Percentiles rank a stretch among this genome's conserved stretches.
Conservation (phyloP, 2,113 vertebrate genomes). For the Ictalurus furcatus region DNA sequence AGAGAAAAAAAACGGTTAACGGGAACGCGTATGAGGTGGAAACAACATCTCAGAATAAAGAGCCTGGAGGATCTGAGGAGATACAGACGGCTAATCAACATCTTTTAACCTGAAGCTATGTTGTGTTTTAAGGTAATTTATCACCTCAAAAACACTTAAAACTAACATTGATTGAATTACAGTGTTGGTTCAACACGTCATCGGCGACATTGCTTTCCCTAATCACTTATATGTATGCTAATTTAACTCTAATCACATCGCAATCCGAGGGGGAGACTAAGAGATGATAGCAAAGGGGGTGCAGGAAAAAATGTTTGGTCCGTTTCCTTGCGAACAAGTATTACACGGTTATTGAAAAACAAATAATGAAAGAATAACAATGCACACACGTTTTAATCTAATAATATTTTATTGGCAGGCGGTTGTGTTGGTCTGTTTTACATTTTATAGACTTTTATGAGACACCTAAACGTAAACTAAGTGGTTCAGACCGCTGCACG, state of each 20-base stretch:
- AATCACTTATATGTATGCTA: neutral
- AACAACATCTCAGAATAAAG: neutral
- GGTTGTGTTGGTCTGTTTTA: neutral
- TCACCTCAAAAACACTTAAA: neutral
- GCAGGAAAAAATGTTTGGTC: neutral
- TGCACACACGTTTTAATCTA: neutral
- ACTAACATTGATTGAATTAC: neutral
- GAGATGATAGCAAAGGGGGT: neutral
- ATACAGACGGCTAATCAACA: neutral
- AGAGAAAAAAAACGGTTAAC: neutral
- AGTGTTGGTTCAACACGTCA: neutral
- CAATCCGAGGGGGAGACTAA: neutral
- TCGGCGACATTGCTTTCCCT: neutral
- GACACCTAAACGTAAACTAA: neutral
- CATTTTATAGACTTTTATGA: neutral
- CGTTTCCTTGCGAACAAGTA: neutral
- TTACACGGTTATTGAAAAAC: neutral
- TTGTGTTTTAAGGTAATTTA: neutral
- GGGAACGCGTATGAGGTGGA: neutral
- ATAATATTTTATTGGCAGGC: conserved; percentile 7
- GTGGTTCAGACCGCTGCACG: neutral
- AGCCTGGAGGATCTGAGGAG: neutral
- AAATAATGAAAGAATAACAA: neutral
- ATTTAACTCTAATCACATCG: neutral
- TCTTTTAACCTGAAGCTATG: neutral